Conservation (phyloP, 2,888 invertebrate species). For the Nematopogon swammerdamellus region DNA sequence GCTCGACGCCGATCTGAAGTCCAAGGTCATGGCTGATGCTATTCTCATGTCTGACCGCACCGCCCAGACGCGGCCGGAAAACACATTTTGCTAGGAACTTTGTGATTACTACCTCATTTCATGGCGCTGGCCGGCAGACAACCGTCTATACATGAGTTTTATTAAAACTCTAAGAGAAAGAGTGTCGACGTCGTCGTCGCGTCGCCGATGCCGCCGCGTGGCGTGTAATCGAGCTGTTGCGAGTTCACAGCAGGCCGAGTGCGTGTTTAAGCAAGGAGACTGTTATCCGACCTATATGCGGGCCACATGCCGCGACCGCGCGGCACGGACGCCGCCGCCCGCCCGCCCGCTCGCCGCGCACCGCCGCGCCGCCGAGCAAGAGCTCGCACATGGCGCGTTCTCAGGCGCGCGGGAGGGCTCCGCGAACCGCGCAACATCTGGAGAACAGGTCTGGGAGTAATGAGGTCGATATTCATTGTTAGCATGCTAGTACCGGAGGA, state of each 20-base stretch:
- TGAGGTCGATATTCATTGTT: neutral
- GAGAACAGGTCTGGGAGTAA: neutral
- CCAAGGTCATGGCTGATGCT: neutral
- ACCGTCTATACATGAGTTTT: no score
- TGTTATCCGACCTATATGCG: conserved; percentile 4
- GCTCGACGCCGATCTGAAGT: neutral
- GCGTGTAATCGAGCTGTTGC: no score
- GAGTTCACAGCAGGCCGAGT: no score
- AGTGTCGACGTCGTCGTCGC: no score
- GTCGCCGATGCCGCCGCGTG: no score
- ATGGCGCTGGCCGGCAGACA: no score
- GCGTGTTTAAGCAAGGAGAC: no score
- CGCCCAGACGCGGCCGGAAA: no score
- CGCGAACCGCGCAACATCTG: neutral
- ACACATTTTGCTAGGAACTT: no score
- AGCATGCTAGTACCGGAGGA: neutral
- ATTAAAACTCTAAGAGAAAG: no score
- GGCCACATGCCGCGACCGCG: conserved; percentile 42
- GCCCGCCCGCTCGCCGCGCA: conserved; percentile 15
- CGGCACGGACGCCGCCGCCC: conserved; percentile 24
- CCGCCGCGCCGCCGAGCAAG: conserved; percentile 13
- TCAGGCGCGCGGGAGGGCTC: neutral
- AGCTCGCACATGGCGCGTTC: no score
- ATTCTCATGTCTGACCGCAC: neutral
- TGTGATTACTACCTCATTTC: no score